Percentiles rank a stretch among this genome's conserved stretches.
Evolutionary conservation across 2,888 invertebrate species (phyloP).

Genomic region (Gymnocheta viridis): DNA sequence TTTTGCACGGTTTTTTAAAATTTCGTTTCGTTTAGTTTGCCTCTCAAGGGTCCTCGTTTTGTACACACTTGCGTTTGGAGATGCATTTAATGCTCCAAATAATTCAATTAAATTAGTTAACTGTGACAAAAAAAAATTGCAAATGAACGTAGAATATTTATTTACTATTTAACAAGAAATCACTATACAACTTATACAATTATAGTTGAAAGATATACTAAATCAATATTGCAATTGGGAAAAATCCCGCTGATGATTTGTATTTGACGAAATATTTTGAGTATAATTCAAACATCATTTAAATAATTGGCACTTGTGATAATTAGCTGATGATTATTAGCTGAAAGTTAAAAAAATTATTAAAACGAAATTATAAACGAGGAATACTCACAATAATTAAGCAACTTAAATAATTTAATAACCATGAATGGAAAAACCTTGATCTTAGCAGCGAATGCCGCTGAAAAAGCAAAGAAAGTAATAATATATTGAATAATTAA

Average conservation of each 20-base stretch:
- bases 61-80: slow-evolving; percentile 63
- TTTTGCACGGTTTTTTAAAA: neutral
- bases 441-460: no score
- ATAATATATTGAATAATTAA: no score
- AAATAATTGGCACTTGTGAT: slow-evolving; percentile 3
- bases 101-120: slow-evolving; percentile 67
- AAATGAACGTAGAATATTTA: slow-evolving; percentile 10
- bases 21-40: slow-evolving; percentile 57
- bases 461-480: no score
- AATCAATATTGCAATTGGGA: slow-evolving; percentile 20
- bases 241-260: neutral
- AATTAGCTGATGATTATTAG: neutral
- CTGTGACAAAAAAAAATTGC: slow-evolving; percentile 26
- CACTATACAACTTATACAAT: slow-evolving; percentile 21
- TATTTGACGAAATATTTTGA: neutral
- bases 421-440: no score
- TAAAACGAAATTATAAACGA: neutral
- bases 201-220: slow-evolving; percentile 10
- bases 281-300: slow-evolving; percentile 11
- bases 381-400: no score
- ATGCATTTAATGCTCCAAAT: slow-evolving; percentile 70
- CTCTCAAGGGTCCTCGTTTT: slow-evolving; percentile 64
- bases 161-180: slow-evolving; percentile 27
- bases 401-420: no score
- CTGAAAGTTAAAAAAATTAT: neutral